These are phyloP conservation scores for Calameuta filiformis DNA, from an alignment of 2,888 invertebrate genomes.

Conservation along the genomic window DNA sequence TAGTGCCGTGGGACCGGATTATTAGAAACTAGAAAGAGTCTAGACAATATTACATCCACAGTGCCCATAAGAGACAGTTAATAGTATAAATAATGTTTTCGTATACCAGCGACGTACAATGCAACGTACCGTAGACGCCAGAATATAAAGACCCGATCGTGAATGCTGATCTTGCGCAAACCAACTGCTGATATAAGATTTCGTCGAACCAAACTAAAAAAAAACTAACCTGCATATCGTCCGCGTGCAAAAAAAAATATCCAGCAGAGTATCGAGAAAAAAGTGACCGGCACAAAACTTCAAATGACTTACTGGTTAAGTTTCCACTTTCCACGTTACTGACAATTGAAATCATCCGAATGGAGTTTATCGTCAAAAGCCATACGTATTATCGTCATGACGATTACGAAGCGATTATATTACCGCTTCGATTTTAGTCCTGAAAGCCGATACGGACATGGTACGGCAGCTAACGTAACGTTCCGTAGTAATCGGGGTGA, in stretches of 20 bases:
- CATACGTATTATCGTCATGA: not conserved
- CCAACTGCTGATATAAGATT: not conserved
- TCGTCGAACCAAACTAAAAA: not conserved
- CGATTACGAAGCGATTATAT: not conserved
- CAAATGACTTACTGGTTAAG: not conserved
- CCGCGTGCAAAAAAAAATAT: too few relatives aligned
- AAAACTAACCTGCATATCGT: not conserved
- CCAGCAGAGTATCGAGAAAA: too few relatives aligned
- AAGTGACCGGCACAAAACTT: not conserved
- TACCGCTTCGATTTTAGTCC: not conserved
- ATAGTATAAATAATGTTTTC: not conserved
- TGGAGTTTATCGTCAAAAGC: not conserved
- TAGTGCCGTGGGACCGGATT: not conserved
- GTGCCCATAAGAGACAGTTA: not conserved
- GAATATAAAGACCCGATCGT: too few relatives aligned
- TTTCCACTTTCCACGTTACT: not conserved
- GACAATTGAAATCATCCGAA: not conserved
- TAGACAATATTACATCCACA: not conserved
- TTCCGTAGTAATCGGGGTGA: constrained; percentile 19
- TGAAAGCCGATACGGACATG: not conserved
- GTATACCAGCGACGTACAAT: not conserved
- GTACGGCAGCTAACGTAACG: not conserved
- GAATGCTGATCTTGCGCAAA: not conserved
- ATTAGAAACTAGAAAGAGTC: not conserved
- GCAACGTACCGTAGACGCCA: not conserved